Evolutionary conservation across 2,113 vertebrate species (phyloP), one percentile per base, ranked within the genome.

Genomic region (Sclerurus mexicanus): DNA sequence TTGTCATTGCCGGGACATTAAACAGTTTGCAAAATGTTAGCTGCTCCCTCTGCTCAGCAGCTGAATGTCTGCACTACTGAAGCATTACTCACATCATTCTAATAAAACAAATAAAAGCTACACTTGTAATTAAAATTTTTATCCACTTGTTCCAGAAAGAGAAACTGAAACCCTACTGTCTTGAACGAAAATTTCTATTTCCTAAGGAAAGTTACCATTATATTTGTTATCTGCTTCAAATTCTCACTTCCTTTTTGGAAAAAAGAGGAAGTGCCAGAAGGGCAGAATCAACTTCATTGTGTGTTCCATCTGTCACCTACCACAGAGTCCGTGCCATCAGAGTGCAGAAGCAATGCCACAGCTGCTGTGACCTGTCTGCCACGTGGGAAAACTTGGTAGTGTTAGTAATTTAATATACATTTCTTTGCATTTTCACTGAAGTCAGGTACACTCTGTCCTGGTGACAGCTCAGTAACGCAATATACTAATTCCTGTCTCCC

Each of bases 101-200:
- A 91, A 87, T 76, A 89, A 89, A 91, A 81, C n/a, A 93, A 94
- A 94, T 94, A 93, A 95, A 95, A 78, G 23, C 78, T 85, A 53
- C 37, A 40, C 12, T 90, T 82, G 42, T 76, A 91, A 82, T 68
- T 75, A 79, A 90, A 87, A 82, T 55, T 49, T 80, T 94, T 85
- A 90, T 91, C 93, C 74, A 27, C 33, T n/a, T 74, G 6, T 87
- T 89, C 74, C 89, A 91, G 81, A 79, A 74, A 91, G 37, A 87
- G 58, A 82, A 82, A 67, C n/a, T 9, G 37, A 87, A 81, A 72
- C 33, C 19, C 16, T 59, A 10, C 33, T 66, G 63, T 21, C 53
- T 46, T 64, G 4, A 23, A 47, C 46, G 74, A 46, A 96, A 89
- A 62, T 83, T 89, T 91, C 47, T 49, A 77, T 42, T 90, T 90